Evolutionary conservation across 2,797 vertebrate species (phyloP).

Genomic region (Esox masquinongy): DNA sequence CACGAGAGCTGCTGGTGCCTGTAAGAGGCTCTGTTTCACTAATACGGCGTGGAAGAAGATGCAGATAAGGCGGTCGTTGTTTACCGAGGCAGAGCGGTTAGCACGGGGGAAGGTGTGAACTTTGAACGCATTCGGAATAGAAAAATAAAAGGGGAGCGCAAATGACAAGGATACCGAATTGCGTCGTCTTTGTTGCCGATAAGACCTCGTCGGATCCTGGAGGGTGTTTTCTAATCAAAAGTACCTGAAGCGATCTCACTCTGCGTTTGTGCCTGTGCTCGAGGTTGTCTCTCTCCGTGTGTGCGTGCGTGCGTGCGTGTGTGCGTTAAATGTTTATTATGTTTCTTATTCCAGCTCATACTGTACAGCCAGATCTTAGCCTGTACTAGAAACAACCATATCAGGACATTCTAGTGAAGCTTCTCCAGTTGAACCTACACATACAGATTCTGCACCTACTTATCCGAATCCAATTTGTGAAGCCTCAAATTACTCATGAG

Average conservation of each 20-base stretch:
- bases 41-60: slow-evolving; percentile 67
- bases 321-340: slow-evolving; percentile 7
- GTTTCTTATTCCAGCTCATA: slow-evolving; percentile 56
- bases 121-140: slow-evolving; percentile 60
- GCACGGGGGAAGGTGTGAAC: slow-evolving; percentile 56
- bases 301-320: slow-evolving; percentile 11
- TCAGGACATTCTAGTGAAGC: slow-evolving; percentile 46
- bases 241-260: slow-evolving; percentile 68
- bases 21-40: slow-evolving; percentile 48
- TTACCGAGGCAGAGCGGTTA: slow-evolving; percentile 67
- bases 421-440: slow-evolving; percentile 23
- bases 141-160: slow-evolving; percentile 60
- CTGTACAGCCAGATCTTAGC: slow-evolving; percentile 29
- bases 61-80: slow-evolving; percentile 65
- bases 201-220: slow-evolving; percentile 74
- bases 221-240: slow-evolving; percentile 83
- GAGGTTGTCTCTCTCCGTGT: slow-evolving; percentile 13
- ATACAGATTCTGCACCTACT: slow-evolving; percentile 25
- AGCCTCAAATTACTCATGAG: background rate
- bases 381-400: slow-evolving; percentile 47
- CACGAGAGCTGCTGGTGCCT: slow-evolving; percentile 59
- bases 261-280: slow-evolving; percentile 29
- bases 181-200: slow-evolving; percentile 59
- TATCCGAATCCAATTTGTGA: slow-evolving; percentile 25
- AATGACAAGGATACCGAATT: slow-evolving; percentile 65